Percentiles rank a stretch among this genome's conserved stretches.
These are phyloP conservation scores for Tringa solitaria DNA, from an alignment of 2,113 vertebrate genomes.

Conservation along the genomic window DNA sequence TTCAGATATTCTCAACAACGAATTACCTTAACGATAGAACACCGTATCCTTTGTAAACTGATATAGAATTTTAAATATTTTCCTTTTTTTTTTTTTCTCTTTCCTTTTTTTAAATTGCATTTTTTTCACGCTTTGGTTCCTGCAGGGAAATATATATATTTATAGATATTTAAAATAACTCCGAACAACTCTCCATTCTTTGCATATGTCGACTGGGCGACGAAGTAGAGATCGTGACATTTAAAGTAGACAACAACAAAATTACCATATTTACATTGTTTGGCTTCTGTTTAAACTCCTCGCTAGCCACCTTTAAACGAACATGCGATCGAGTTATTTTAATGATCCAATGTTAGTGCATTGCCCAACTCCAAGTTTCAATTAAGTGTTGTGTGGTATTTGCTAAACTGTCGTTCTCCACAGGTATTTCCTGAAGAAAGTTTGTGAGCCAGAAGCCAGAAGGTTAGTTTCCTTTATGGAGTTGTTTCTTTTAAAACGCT, in stretches of 20 bases:
- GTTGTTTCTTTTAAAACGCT: constrained; percentile 24
- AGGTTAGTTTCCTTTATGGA: constrained; percentile 49
- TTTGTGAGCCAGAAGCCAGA: constrained; percentile 62
- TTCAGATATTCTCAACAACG: constrained; percentile 79
- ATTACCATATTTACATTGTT: constrained; percentile 67
- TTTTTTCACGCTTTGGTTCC: constrained; percentile 78
- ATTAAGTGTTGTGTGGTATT: constrained; percentile 69
- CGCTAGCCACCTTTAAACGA: constrained; percentile 35
- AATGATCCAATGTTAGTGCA: constrained; percentile 53
- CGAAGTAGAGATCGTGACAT: constrained; percentile 61
- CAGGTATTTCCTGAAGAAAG: constrained; percentile 78
- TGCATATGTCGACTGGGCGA: constrained; percentile 45
- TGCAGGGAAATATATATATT: constrained; percentile 79
- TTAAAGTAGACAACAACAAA: constrained; percentile 61
- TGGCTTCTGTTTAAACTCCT: constrained; percentile 49
- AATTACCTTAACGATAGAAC: constrained; percentile 73
- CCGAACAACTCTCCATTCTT: constrained; percentile 66
- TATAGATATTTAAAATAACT: constrained; percentile 82
- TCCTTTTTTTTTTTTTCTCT: background rate
- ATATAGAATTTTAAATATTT: constrained; percentile 83
- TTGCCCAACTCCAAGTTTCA: constrained; percentile 70
- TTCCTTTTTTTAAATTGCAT: constrained; percentile 12
- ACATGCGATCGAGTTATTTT: constrained; percentile 45
- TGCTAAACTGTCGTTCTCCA: constrained; percentile 70
- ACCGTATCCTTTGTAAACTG: constrained; percentile 75